Base-by-base conservation (phyloP, 2,113 vertebrate species). In the Thryonomys swinderianus region DNA sequence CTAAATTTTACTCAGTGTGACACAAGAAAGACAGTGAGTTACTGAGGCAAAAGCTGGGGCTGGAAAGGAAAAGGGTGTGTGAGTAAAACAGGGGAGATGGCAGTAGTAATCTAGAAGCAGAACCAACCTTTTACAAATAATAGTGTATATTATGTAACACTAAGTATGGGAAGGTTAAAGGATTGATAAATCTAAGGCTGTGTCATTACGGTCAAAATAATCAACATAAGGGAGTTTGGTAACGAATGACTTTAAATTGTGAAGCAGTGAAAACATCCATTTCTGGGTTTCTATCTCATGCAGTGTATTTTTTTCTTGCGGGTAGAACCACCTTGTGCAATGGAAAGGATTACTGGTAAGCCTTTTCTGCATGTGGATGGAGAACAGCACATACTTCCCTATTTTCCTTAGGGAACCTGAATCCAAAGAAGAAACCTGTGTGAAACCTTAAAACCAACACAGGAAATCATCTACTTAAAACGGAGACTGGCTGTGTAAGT, bases 381-480 rank as follows among this genome's bases (percentile, higher is more conserved):
- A 86, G 91, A 67, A 48, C 17, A 74, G 40, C n/a, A 45, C 32
- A 23, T 4, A 57, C 21, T 64, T 92, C 84, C 48, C 34, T 45
- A 51, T 89, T 53, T 69, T 61, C n/a, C 62, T 87, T 53, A 30
- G 53, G 64, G 85, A 92, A 93, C 16, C 16, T 67, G 59, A 93
- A 48, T 79, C 85, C 61, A 82, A 81, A 62, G 25, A 79, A 78
- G 18, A 61, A 55, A 92, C 2, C 21, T 27, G 3, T 13, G 42
- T 37, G n/a, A 21, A 92, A 84, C 51, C n/a, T 37, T 85, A 53
- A 94, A 73, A 37, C n/a, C 67, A 37, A 16, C 9, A 7, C 13
- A 27, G 12, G 23, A 55, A 89, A 40, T 51, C n/a, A 13, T 42
- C 45, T 73, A 9, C 7, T 53, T 79, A 80, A 91, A 13, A 25